Percentiles rank a stretch among this genome's conserved stretches.
These are phyloP conservation scores for Sterna hirundo DNA, from an alignment of 2,113 vertebrate species.

Conservation along the genomic window DNA sequence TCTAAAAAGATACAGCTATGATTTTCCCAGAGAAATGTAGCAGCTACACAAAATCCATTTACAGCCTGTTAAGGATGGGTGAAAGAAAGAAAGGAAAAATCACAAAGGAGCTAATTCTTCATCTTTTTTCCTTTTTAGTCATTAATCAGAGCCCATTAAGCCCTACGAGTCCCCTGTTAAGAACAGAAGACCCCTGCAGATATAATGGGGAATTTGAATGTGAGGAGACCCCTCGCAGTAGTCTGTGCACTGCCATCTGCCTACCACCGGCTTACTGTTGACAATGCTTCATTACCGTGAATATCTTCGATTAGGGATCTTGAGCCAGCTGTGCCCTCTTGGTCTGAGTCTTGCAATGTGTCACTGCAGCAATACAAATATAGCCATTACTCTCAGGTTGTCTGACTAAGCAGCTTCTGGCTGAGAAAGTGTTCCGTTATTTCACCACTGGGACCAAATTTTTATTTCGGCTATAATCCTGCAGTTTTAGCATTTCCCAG, in stretches of 20 bases:
- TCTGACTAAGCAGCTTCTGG: neutral
- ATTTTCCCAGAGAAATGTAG: neutral
- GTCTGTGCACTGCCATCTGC: neutral
- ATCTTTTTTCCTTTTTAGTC: neutral
- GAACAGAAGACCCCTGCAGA: neutral
- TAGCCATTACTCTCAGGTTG: neutral
- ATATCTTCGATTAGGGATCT: neutral
- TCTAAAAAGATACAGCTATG: neutral
- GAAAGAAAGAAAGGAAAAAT: constrained; percentile 7
- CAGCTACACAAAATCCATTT: constrained; percentile 41
- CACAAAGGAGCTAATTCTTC: constrained; percentile 26
- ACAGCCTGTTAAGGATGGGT: neutral
- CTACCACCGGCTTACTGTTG: neutral
- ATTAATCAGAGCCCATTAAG: constrained; percentile 40
- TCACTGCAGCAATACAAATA: neutral
- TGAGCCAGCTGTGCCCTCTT: neutral
- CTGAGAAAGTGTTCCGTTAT: neutral
- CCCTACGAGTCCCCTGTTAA: neutral
- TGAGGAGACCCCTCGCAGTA: neutral
- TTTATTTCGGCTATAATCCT: neutral
- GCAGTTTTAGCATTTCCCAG: neutral
- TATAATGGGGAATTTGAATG: neutral
- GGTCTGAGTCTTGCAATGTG: neutral
- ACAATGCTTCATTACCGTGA: neutral
- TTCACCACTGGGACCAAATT: neutral